Evolutionary conservation across 2,888 invertebrate species (phyloP), one percentile per base, ranked within the genome.

Genomic region (Volucella inanis): DNA sequence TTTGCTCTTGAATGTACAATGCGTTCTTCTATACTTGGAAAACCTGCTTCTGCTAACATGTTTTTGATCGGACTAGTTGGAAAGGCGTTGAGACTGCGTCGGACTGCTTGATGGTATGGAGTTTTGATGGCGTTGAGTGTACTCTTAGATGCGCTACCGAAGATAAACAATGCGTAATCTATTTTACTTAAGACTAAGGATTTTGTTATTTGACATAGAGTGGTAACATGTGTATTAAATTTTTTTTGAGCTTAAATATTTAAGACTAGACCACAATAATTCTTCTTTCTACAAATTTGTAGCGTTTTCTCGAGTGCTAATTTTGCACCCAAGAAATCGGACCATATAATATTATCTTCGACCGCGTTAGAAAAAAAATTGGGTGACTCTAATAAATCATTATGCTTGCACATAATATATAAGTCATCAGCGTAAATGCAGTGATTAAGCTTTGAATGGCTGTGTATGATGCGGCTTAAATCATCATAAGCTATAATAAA

Each of bases 1-100:
- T 10, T 61, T 61, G 43, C 61, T 41, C 6, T 61, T 31, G 31
- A 31, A 31, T 41, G 11, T 52, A 47, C 54, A 14, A 18, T 11
- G 15, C 61, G 59, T 47, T 70, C 47, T 43, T 61, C 47, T n/a
- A 78, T 15, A 18, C 57, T 45, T 18, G 62, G 78, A 11, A 78
- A 39, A 18, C 80, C 67, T 39, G 70, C 59, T 68, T 74, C 83
- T 11, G 43, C 68, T 11, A 77, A 18, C 8, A 78, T 78, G 18
- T 64, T 68, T 64, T 49, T 68, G n/a, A 64, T 83, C 15, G 70
- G 55, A 11, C 72, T 62, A 9, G 68, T 78, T 11, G 70, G 65
- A 14, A 70, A 84, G 0, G 84, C 79, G 15, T 75, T 71, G 59
- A 64, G 55, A 50, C 74, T 70, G 22, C 79, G 62, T 31, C 70